Conservation (phyloP, 2,888 invertebrate species). For the Cheilosia variabilis region DNA sequence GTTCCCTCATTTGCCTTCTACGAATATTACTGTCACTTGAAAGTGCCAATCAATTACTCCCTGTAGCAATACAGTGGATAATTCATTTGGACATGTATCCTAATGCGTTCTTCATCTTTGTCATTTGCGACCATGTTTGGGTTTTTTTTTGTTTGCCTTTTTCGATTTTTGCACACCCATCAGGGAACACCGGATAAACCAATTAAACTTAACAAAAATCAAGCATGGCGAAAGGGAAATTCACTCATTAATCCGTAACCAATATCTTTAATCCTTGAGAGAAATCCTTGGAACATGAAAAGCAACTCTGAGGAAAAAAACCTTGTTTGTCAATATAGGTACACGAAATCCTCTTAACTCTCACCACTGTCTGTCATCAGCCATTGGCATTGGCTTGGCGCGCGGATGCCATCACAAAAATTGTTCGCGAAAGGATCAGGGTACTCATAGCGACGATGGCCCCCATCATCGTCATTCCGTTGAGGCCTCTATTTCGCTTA, state of each 20-base stretch:
- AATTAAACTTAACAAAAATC: conserved; percentile 41
- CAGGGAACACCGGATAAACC: conserved; percentile 15
- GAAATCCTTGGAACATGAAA: conserved; percentile 34
- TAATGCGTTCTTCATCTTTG: conserved; percentile 19
- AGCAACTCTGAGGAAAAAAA: conserved; percentile 1
- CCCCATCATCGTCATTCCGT: conserved; percentile 11
- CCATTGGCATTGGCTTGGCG: conserved; percentile 1
- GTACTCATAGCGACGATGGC: conserved; percentile 6
- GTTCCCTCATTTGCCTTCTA: not conserved
- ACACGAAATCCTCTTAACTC: conserved; percentile 23
- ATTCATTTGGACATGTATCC: conserved; percentile 31
- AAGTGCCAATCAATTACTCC: conserved; percentile 29
- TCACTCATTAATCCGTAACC: conserved; percentile 47
- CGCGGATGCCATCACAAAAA: conserved; percentile 32
- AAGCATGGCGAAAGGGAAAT: conserved; percentile 31
- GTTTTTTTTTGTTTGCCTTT: not conserved
- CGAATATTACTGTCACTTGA: conserved; percentile 21
- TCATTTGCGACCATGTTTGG: conserved; percentile 12
- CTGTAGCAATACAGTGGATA: conserved; percentile 7
- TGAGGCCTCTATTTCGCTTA: conserved; percentile 20
- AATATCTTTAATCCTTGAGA: conserved; percentile 53
- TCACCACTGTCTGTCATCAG: not conserved
- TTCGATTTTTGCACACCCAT: conserved; percentile 5
- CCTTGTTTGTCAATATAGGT: not conserved
- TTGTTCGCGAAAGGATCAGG: conserved; percentile 46